Base-by-base conservation (phyloP, 2,888 invertebrate genomes). In the Agapostemon virescens region DNA sequence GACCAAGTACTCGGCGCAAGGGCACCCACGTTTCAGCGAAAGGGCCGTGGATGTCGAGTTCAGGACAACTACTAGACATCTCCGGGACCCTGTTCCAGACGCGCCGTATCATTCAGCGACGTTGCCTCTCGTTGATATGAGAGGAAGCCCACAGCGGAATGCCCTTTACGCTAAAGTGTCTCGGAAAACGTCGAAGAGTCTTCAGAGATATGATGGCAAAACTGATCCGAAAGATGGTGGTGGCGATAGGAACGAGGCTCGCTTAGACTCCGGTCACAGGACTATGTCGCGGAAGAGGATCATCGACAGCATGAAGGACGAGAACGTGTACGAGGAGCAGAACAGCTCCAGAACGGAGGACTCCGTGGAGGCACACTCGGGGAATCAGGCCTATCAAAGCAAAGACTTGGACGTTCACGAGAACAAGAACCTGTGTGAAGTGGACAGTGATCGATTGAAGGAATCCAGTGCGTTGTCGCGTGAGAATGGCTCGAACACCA, bases 231-330 rank as follows among this genome's bases (percentile, higher is more conserved):
- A 73, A 58, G 73, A 77, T 40, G 73, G 74, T 79, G 69, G 52
- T 79, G 79, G 63, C 66, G 78, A 45, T 83, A 83, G 45, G 84
- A 70, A 61, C 64, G 86, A 87, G 26, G 49, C 58, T 55, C 78
- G 79, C 6, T 23, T 77, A 70, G 81, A 78, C 23, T 45, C 45
- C 7, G 71, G 70, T 3, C 86, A 84, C 74, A 86, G 88, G 30
- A 87, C 90, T 42, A 88, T 92, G 84, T 92, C 92, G 4, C 84
- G 92, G 2, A 88, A 87, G 17, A 85, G 91, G 67, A 92, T 92
- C 52, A 90, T 92, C 78, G 88, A 86, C 30, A 91, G 89, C 61
- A 89, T 83, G 20, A 87, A 85, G 42, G 90, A 89, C 9, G 63
- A 23, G 69, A 61, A 77, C 70, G 67, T 67, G 20, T 58, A 42